Conservation (phyloP, 2,113 vertebrate genomes). For the Lepus americanus region DNA sequence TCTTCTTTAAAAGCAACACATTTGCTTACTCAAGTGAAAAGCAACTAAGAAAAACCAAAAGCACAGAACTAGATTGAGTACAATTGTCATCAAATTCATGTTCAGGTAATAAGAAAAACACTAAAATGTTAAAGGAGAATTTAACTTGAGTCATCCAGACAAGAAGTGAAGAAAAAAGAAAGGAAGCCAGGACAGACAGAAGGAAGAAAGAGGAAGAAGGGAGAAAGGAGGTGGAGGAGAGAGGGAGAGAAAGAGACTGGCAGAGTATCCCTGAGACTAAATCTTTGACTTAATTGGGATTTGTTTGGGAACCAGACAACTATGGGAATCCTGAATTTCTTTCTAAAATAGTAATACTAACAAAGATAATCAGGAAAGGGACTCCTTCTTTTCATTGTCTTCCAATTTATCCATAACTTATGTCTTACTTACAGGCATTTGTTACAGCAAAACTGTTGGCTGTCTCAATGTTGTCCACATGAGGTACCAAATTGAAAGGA, state of each 20-base stretch:
- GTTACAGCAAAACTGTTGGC: constrained; percentile 99
- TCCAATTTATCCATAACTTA: constrained; percentile 78
- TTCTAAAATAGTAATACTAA: neutral
- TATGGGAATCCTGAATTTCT: constrained; percentile 20
- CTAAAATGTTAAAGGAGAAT: constrained; percentile 80
- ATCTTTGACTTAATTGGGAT: constrained; percentile 66
- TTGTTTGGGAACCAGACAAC: constrained; percentile 34
- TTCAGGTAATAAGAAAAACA: constrained; percentile 76
- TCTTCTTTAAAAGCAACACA: constrained; percentile 73
- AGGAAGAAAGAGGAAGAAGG: accelerated
- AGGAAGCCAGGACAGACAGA: accelerated
- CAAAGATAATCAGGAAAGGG: constrained; percentile 15
- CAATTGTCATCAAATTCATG: constrained; percentile 84
- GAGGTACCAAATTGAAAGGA: constrained; percentile 99
- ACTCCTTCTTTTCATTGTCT: constrained; percentile 55
- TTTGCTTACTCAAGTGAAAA: constrained; percentile 64
- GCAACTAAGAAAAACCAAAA: constrained; percentile 64
- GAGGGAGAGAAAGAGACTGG: neutral
- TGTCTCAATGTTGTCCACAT: constrained; percentile 99
- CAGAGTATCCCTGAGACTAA: constrained; percentile 76
- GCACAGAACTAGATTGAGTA: constrained; percentile 70
- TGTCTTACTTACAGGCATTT: constrained; percentile 97
- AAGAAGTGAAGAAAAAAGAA: neutral
- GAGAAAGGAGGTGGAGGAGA: accelerated
- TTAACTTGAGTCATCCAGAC: neutral